Percentiles rank a stretch among this genome's conserved stretches.
Evolutionary conservation across 2,888 invertebrate genomes (phyloP).

Genomic region (Pammene fasciana): DNA sequence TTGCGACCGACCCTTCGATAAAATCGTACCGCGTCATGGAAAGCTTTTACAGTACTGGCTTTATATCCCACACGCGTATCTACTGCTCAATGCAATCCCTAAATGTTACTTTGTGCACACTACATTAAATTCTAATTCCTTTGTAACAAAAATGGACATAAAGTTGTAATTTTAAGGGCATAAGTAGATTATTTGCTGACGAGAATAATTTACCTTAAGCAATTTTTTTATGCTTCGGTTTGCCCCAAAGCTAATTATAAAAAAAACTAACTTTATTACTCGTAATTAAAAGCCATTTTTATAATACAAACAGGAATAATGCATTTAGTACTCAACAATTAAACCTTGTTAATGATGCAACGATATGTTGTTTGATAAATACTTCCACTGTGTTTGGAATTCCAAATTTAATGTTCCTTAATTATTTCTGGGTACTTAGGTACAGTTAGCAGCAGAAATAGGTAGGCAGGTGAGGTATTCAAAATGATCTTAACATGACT

Average conservation of each 20-base stretch:
- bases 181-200: neutral
- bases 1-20: constrained; percentile 29
- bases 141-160: neutral
- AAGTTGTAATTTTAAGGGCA: neutral
- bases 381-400: too few relatives aligned
- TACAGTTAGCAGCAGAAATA: too few relatives aligned
- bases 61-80: neutral
- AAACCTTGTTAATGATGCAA: neutral
- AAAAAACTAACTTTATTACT: neutral
- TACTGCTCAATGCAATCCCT: neutral
- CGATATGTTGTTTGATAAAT: neutral
- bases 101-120: neutral
- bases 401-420: too few relatives aligned
- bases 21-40: constrained; percentile 17
- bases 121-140: neutral
- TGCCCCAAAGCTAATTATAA: too few relatives aligned
- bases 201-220: neutral
- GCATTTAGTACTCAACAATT: neutral
- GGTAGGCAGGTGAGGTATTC: too few relatives aligned
- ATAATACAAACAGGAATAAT: neutral
- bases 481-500: too few relatives aligned
- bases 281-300: neutral
- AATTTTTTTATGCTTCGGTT: neutral
- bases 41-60: constrained; percentile 15
- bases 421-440: too few relatives aligned